A percentile compares a stretch with the other conserved stretches of the same genome.
Evolutionary conservation across 2,113 vertebrate species (phyloP).

Genomic region (Podocnemis expansa): DNA sequence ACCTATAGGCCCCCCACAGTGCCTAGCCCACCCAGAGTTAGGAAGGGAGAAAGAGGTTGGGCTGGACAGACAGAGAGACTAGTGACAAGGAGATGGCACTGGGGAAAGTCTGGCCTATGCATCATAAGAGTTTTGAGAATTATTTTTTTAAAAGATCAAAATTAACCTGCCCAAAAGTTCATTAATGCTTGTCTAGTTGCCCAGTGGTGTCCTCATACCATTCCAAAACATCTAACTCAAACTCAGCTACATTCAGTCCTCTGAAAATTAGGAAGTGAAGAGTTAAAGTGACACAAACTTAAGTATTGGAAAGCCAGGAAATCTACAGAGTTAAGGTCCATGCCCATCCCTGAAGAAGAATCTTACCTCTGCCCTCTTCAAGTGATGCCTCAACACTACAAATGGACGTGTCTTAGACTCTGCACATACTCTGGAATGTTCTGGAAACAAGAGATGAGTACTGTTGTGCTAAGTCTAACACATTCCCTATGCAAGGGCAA

Average conservation of each 20-base stretch:
- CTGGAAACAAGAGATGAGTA: neutral
- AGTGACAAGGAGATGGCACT: neutral
- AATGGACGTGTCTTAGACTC: neutral
- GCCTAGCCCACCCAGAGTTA: neutral
- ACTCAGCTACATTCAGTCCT: neutral
- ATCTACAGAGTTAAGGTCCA: neutral
- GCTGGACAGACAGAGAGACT: neutral
- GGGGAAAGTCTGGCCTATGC: neutral
- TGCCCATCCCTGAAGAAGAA: neutral
- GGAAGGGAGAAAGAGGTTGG: neutral
- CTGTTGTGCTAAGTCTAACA: neutral
- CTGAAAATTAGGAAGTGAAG: neutral
- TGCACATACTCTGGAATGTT: rapidly evolving
- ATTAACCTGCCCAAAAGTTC: neutral
- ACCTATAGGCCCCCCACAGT: neutral
- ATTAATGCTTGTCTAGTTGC: neutral
- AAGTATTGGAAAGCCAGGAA: neutral
- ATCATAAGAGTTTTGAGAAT: rapidly evolving
- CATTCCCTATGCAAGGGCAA: neutral
- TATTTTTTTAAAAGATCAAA: neutral
- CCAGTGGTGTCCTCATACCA: neutral
- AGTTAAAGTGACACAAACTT: neutral
- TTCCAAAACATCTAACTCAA: neutral
- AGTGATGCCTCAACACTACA: rapidly evolving
- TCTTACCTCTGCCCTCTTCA: neutral